phyloP scores from a whole-genome alignment of 2,113 vertebrate genomes.

The Puntigrus tetrazona region DNA sequence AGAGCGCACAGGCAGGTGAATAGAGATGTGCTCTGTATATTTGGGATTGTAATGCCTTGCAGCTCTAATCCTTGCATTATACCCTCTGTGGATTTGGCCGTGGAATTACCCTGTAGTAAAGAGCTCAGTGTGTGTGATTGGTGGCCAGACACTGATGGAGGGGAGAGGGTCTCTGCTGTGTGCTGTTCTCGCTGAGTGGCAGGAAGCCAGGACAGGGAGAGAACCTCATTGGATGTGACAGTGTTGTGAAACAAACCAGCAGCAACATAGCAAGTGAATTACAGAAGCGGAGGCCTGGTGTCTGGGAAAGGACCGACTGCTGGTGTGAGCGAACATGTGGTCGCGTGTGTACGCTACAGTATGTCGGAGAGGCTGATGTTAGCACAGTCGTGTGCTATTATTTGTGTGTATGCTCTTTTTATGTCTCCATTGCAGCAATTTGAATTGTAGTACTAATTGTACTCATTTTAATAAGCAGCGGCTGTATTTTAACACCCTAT shows the following conservation, averaged over 20 bases:
- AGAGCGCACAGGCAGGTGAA: background rate
- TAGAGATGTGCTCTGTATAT: background rate
- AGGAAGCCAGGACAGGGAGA: background rate
- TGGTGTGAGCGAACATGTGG: background rate
- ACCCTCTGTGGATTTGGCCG: conserved; percentile 39
- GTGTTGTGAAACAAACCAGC: conserved; percentile 35
- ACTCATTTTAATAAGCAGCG: background rate
- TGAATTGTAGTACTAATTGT: background rate
- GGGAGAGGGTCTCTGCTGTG: background rate
- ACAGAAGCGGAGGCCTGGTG: conserved; percentile 9
- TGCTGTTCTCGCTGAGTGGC: conserved; percentile 10
- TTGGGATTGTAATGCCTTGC: conserved; percentile 15
- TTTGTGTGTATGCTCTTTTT: background rate
- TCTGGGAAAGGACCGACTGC: background rate
- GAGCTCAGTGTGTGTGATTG: background rate
- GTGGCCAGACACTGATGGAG: background rate
- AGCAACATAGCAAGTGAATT: conserved; percentile 23
- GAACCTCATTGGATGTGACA: conserved; percentile 34
- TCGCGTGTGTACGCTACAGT: background rate
- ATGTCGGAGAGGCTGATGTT: background rate
- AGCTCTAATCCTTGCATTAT: conserved; percentile 44
- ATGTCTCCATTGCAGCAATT: background rate
- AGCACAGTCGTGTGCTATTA: background rate
- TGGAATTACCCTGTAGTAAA: conserved; percentile 37
- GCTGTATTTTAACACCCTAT: background rate